Base-by-base conservation (phyloP, 2,797 vertebrate species). In the Chaunax sp. region DNA sequence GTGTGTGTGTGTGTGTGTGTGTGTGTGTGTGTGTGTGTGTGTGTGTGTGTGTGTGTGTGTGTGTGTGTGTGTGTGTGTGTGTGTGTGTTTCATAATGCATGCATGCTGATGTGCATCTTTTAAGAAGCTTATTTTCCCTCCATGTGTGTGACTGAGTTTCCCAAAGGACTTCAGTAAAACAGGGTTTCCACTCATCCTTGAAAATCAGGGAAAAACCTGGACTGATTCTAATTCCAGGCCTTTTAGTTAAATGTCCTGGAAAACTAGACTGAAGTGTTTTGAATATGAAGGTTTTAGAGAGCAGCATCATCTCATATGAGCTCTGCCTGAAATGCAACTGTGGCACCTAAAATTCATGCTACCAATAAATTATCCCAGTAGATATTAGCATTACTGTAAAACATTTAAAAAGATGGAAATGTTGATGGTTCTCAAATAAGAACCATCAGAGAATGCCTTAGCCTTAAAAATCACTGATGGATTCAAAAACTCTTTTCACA, bases 91-190 rank as follows among this genome's bases (percentile, higher is more conserved):
- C 8, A 60, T 70, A 67, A 63, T 56, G 47, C 28, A 51, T 51
- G 49, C 47, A 9, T 45, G 56, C 52, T 23, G 16, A 38, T 77
- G 61, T 52, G 11, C 65, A 75, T 77, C 38, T 67, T 74, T 69
- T 77, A 74, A 66, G 66, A 25, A 40, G 54, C 52, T 62, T 63
- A 66, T 53, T 67, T 53, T 16, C 19, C 25, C 41, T 58, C 13
- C 8, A 2, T 53, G 54, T 67, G 55, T 65, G 41, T 51, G 52
- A 43, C 16, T 55, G 35, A 23, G 18, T 72, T 69, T 40, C n/a
- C 41, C n/a, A 19, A 37, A 75, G 10, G 56, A 47, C 18, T 65
- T 59, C 3, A 49, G 35, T 13, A 52, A 26, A 65, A 30, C 45
- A 28, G 20, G 6, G 37, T 45, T 37, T 3, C 59, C 6, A 43